Conservation (phyloP, 2,113 vertebrate species). For the Notothenia coriiceps region DNA sequence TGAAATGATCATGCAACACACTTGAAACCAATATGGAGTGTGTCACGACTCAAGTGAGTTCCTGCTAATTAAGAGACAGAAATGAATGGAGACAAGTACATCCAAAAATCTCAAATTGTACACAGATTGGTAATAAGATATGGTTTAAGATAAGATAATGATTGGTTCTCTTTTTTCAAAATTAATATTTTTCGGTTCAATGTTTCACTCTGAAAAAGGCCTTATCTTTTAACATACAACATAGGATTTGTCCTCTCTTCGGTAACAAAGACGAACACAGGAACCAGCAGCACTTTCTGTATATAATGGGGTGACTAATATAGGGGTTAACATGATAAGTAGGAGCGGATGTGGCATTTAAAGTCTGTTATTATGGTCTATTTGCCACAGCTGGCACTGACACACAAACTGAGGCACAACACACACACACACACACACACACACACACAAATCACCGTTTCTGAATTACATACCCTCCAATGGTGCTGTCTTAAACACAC, state of each 20-base stretch:
- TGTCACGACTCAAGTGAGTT: background rate
- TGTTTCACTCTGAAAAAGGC: background rate
- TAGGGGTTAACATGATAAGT: conserved; percentile 29
- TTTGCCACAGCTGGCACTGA: conserved; percentile 48
- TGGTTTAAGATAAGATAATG: background rate
- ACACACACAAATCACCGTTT: conserved; percentile 10
- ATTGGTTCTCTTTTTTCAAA: background rate
- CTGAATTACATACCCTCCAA: conserved; percentile 8
- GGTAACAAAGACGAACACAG: background rate
- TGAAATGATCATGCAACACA: background rate
- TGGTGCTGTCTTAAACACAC: background rate
- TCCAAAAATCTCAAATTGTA: too few relatives aligned
- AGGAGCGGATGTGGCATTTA: conserved; percentile 33
- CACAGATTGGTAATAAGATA: background rate
- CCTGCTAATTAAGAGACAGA: too few relatives aligned
- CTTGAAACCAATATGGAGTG: too few relatives aligned
- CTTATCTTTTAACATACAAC: background rate
- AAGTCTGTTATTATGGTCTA: conserved; percentile 50
- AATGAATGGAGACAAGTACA: too few relatives aligned
- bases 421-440: background rate
- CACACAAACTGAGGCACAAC: conserved; percentile 39
- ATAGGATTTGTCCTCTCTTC: background rate
- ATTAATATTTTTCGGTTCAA: background rate
- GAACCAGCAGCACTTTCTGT: background rate
- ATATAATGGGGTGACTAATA: background rate